Evolutionary conservation across 2,888 invertebrate genomes (phyloP).

Genomic region (Gibbula magus): DNA sequence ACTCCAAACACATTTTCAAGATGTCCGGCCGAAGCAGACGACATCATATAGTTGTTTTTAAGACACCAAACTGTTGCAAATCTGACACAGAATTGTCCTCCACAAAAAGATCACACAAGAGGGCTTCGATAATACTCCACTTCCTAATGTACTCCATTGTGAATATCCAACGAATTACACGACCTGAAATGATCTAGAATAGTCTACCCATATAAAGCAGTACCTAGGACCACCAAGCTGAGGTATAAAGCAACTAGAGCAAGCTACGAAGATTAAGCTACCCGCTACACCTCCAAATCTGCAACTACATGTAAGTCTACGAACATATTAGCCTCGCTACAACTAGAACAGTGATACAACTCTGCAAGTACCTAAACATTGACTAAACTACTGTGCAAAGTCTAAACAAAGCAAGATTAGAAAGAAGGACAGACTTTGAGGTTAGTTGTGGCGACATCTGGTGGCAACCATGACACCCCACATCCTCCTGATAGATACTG

Average conservation of each 20-base stretch:
- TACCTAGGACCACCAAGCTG: background rate
- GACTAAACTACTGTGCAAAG: background rate
- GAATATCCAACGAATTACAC: background rate
- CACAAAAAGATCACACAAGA: too few species aligned
- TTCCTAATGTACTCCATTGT: background rate
- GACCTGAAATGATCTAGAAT: slow-evolving; percentile 10
- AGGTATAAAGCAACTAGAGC: background rate
- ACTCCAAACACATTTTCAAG: too few species aligned
- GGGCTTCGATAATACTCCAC: background rate
- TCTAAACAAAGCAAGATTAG: background rate
- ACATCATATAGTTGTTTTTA: too few species aligned
- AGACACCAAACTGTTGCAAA: too few species aligned
- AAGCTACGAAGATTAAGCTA: background rate
- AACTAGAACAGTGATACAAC: background rate
- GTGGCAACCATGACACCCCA: background rate
- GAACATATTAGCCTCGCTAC: background rate
- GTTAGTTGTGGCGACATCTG: background rate
- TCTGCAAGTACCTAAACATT: background rate
- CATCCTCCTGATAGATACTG: too few species aligned
- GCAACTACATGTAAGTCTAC: background rate
- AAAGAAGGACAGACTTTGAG: background rate
- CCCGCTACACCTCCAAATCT: background rate
- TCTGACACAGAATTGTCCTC: too few species aligned
- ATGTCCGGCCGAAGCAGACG: too few species aligned
- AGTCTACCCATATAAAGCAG: background rate